phyloP scores from a whole-genome alignment of 2,888 invertebrate species.

The Calameuta filiformis region DNA sequence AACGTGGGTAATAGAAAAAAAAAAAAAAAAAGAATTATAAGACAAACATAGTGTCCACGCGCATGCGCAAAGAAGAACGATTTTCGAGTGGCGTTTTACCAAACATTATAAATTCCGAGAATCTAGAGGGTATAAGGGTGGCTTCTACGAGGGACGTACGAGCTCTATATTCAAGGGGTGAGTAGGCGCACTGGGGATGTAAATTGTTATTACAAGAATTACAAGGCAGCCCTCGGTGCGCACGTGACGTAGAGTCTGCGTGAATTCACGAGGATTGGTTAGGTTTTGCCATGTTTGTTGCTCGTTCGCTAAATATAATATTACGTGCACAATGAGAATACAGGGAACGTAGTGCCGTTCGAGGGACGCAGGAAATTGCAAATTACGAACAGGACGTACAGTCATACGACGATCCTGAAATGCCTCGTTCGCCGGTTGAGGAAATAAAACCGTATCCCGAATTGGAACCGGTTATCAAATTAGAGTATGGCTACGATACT shows the following conservation, averaged over 20 bases:
- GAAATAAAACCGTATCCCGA: constrained; percentile 50
- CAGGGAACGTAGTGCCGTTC: neutral
- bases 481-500: constrained; percentile 18
- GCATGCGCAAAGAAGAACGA: neutral
- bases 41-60: neutral
- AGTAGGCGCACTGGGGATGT: neutral
- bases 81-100: neutral
- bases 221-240: neutral
- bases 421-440: constrained; percentile 30
- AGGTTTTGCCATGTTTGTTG: neutral
- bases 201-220: neutral
- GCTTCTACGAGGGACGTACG: neutral
- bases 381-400: constrained; percentile 52
- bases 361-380: constrained; percentile 52
- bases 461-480: constrained; percentile 50
- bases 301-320: constrained; percentile 15
- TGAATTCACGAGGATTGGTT: neutral
- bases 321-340: constrained; percentile 13
- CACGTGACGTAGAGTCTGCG: neutral
- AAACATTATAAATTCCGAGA: neutral
- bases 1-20: neutral
- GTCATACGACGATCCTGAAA: constrained; percentile 16
- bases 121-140: neutral
- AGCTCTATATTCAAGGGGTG: neutral
- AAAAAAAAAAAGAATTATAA: neutral